Base-by-base conservation (phyloP, 2,113 vertebrate species). In the Atrichornis clamosus region DNA sequence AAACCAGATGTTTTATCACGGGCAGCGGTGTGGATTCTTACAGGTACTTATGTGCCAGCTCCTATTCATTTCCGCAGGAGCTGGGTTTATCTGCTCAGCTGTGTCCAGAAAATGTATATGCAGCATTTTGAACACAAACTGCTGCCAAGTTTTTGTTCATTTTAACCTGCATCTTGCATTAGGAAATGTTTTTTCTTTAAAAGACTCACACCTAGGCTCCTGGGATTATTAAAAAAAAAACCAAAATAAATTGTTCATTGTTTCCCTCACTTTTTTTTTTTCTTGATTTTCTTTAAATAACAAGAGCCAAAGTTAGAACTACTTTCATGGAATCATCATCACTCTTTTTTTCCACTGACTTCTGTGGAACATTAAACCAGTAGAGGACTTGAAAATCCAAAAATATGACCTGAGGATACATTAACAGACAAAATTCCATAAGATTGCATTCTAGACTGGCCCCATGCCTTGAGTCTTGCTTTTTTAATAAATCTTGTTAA, bases 1-100 rank as follows among this genome's bases (percentile, higher is more conserved):
- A 85, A 93, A 90, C 47, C 94, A 92, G 89, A 85, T 86, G 64
- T 91, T 96, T 96, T 94, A 89, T 94, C 72, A 69, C 0, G 16
- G 84, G 79, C 59, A 74, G 39, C 0, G 2, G 21, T 47, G 50
- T 62, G 84, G 68, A 84, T 89, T 92, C 84, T 89, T 87, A 60
- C 17, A 91, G 33, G 73, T 72, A 56, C 44, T 95, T 84, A 37
- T 21, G 33, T 72, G 64, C 89, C 91, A 81, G 76, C 79, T 89
- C 72, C 73, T 81, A 41, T 81, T 90, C 60, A 60, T 93, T 97
- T 93, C 69, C 0, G 0, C 42, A 75, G 73, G 15, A 95, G 60
- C 33, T 70, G 52, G n/a, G 33, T 52, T 92, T 91, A 74, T 81
- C 83, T 93, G 42, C 55, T 93, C 77, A 85, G 37, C 76, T 91